Conservation (phyloP, 2,797 vertebrate species). For the Aulostomus chinensis region DNA sequence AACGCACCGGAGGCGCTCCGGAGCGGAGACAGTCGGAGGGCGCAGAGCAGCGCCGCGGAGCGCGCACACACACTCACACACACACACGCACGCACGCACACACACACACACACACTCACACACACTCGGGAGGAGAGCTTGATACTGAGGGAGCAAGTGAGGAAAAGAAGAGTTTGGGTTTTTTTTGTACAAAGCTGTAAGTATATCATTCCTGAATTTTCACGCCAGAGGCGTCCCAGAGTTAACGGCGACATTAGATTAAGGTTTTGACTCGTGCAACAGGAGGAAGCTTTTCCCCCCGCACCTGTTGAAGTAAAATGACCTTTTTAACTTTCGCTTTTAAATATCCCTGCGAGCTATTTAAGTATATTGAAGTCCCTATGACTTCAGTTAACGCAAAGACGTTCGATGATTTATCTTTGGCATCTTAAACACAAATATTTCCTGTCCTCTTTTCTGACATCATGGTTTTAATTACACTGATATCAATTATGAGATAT, state of each 20-base stretch:
- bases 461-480: no score
- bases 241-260: background rate
- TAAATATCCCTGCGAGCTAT: no score
- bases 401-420: no score
- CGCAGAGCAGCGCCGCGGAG: constrained; percentile 53
- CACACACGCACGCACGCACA: constrained; percentile 18
- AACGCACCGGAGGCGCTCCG: constrained; percentile 34
- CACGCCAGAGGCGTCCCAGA: background rate
- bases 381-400: no score
- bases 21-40: constrained; percentile 43
- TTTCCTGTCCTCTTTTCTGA: no score
- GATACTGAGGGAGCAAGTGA: no score
- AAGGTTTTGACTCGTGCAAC: constrained; percentile 13
- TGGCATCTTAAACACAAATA: no score
- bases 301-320: constrained; percentile 42
- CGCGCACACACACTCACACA: constrained; percentile 18
- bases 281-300: background rate
- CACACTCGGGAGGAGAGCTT: no score
- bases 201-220: constrained; percentile 13
- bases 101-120: constrained; percentile 2
- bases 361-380: no score
- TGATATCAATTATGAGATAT: no score
- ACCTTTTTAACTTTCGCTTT: constrained; percentile 20
- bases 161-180: background rate
- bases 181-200: constrained; percentile 31